Evolutionary conservation across 2,888 invertebrate species (phyloP), one percentile per base, ranked within the genome.

Genomic region (Hyposoter didymator): DNA sequence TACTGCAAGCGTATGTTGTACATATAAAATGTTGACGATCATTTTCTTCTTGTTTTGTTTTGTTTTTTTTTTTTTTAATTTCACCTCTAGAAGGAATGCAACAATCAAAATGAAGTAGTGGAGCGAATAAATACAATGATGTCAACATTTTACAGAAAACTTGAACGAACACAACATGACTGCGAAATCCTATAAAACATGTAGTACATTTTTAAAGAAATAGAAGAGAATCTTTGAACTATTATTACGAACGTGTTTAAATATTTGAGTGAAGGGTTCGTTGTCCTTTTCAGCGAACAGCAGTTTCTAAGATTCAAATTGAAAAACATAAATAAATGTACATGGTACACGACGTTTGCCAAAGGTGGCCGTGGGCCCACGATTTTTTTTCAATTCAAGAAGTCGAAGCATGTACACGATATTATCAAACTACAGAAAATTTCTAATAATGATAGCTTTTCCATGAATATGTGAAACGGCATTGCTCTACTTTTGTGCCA

Each of bases 1-100:
- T 66, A 66, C 66, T 66, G n/a, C n/a, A 17, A 8, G n/a, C 66
- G 66, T 66, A 66, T 66, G 66, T 66, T 66, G 39, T 66, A 35
- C n/a, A 66, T 66, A n/a, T 22, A 66, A 66, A 66, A 66, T 66
- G 39, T 66, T 66, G 66, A 47, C 47, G 47, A 47, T 47, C 1
- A 47, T 47, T 14, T 47, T 47, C 35, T 35, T 35, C 5, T 3
- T 17, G 49, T 49, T 17, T 49, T n/a, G 17, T 17, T n/a, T n/a
- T n/a, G n/a, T n/a, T n/a, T n/a, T 17, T 62, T 19, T 0, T 62
- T 62, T 2, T 10, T 62, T 2, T 49, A n/a, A n/a, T n/a, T n/a
- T n/a, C 28, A 39, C n/a, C 14, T n/a, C 4, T 5, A 49, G 5
- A n/a, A 49, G 49, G 17, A 49, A 49, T 49, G n/a, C 4, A 49